Percentiles rank a stretch among this genome's conserved stretches.
Evolutionary conservation across 2,888 invertebrate genomes (phyloP).

Genomic region (Mesopsocus fuscifrons): DNA sequence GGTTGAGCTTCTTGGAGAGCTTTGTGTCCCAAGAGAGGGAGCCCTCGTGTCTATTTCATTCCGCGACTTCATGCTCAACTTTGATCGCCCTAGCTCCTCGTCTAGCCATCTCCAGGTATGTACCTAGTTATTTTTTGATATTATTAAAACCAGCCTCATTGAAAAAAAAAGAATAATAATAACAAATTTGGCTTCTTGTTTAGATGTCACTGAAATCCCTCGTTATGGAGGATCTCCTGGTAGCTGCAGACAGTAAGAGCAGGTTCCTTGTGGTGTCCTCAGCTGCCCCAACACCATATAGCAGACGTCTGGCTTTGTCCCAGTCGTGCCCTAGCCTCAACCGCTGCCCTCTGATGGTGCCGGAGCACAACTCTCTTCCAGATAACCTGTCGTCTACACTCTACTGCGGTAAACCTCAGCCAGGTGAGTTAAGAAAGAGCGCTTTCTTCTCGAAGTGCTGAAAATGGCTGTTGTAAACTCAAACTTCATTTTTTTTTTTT

Average conservation of each 20-base stretch:
- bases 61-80: slow-evolving; percentile 59
- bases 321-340: slow-evolving; percentile 63
- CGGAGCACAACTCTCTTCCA: slow-evolving; percentile 12
- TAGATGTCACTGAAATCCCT: slow-evolving; percentile 65
- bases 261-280: slow-evolving; percentile 67
- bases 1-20: slow-evolving; percentile 53
- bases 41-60: slow-evolving; percentile 73
- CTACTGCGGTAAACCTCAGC: not conserved
- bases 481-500: too few relatives aligned
- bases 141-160: not conserved
- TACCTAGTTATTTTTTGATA: too few relatives aligned
- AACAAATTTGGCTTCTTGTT: not conserved
- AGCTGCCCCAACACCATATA: slow-evolving; percentile 17
- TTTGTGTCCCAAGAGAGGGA: slow-evolving; percentile 35
- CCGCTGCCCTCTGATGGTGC: not conserved
- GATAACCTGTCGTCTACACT: slow-evolving; percentile 19
- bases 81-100: slow-evolving; percentile 42
- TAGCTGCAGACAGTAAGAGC: slow-evolving; percentile 57
- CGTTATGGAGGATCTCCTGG: slow-evolving; percentile 76
- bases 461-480: too few relatives aligned
- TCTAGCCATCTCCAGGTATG: slow-evolving; percentile 50
- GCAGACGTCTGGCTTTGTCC: slow-evolving; percentile 30
- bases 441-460: too few relatives aligned
- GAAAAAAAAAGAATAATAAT: not conserved
- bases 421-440: not conserved